Conservation (phyloP, 2,113 vertebrate species). For the Geococcyx californianus region DNA sequence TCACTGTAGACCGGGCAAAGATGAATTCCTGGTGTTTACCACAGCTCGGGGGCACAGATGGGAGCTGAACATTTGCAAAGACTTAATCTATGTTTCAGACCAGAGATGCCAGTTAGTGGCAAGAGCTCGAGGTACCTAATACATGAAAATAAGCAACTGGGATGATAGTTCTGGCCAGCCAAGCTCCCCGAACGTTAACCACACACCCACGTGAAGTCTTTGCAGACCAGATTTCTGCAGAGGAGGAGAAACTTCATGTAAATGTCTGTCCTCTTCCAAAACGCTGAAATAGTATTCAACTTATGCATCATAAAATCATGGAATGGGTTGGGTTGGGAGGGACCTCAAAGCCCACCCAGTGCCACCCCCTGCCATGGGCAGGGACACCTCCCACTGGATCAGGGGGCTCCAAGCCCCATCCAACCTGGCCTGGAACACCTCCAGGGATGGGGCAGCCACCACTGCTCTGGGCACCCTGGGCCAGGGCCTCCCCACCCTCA, state of each 20-base stretch:
- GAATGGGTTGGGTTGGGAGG: too few relatives aligned
- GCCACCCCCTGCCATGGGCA: too few relatives aligned
- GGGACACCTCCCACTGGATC: too few relatives aligned
- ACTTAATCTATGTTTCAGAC: neutral
- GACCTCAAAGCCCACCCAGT: too few relatives aligned
- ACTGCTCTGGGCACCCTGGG: too few relatives aligned
- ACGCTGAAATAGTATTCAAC: fast-evolving
- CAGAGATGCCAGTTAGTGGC: neutral
- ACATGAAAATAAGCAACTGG: neutral
- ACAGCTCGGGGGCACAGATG: neutral
- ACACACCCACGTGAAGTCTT: neutral
- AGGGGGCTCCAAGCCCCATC: too few relatives aligned
- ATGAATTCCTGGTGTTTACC: neutral
- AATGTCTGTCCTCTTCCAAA: neutral
- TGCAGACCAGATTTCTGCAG: neutral
- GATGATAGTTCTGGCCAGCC: neutral
- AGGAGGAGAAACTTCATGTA: neutral
- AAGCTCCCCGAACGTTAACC: neutral
- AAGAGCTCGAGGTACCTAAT: neutral
- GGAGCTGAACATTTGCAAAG: neutral
- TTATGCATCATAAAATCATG: too few relatives aligned
- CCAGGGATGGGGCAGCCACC: too few relatives aligned
- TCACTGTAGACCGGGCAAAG: neutral
- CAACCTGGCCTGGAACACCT: too few relatives aligned
- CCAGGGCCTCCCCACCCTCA: too few relatives aligned